Percentiles rank a stretch among this genome's conserved stretches.
Evolutionary conservation across 1,140 invertebrate genomes (phyloP).

Genomic region (Onthophagus taurus): DNA sequence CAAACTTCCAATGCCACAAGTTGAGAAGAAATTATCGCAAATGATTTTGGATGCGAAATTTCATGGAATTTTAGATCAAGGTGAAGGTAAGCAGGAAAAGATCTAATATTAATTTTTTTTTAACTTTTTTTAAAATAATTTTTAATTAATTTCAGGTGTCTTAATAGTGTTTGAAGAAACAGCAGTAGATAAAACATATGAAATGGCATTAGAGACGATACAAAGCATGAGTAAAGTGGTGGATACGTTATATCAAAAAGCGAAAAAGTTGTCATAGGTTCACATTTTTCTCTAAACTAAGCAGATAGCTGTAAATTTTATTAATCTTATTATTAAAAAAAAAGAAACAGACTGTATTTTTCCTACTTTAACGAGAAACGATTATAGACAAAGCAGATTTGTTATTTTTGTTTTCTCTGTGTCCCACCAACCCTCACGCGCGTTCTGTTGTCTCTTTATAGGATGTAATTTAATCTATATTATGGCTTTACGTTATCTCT

Average conservation of each 20-base stretch:
- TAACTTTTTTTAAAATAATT: background rate
- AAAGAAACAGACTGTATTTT: conserved; percentile 33
- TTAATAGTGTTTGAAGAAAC: conserved; percentile 95
- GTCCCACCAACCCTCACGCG: too few species aligned
- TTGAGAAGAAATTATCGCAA: conserved; percentile 98
- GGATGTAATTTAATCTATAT: conserved; percentile 1
- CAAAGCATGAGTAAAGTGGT: conserved; percentile 99
- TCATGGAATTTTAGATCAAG: conserved; percentile 94
- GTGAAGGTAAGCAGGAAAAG: conserved; percentile 71
- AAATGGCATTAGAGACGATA: conserved; percentile 92
- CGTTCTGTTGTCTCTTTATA: too few species aligned
- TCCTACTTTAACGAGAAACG: conserved; percentile 21
- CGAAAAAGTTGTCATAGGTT: conserved; percentile 90
- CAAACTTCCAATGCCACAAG: conserved; percentile 77
- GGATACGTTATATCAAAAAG: conserved; percentile 96
- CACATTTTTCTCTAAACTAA: too few species aligned
- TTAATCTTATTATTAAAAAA: conserved; percentile 16
- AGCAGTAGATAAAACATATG: conserved; percentile 92
- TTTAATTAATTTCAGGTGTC: conserved; percentile 45
- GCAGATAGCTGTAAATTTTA: conserved; percentile 17
- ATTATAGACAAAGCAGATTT: background rate
- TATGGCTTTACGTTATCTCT: background rate
- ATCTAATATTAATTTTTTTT: background rate
- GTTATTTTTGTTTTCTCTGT: conserved; percentile 1
- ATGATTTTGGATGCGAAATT: conserved; percentile 99